Base-by-base conservation (phyloP, 2,797 vertebrate genomes). In the Myotis planiceps region DNA sequence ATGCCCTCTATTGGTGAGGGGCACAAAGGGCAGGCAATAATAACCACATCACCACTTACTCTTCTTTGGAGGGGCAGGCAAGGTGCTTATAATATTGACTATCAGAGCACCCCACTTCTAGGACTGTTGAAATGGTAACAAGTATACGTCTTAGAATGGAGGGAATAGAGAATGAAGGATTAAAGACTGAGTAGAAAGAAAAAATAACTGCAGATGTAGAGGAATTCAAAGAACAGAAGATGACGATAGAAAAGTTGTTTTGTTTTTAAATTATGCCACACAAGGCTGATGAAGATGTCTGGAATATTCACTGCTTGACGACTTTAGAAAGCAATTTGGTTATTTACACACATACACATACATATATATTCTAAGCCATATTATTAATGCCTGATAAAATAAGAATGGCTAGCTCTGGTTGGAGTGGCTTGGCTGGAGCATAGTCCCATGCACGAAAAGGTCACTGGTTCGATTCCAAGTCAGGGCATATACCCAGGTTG, bases 181-280 rank as follows among this genome's bases (percentile, higher is more conserved):
- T 65, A 87, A 93, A 82, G 69, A 34, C 75, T 32, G 45, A 42
- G 18, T 37, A 68, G 21, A 42, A 79, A 78, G 29, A 94, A 96
- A 93, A 80, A 74, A 42, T 45, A 65, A 63, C 29, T 60, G 18
- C 27, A 71, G 60, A 60, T 39, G 13, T 34, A 42, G 8, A 84
- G 34, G 37, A 78, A 27, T 25, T 27, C 2, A 71, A 85, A 85
- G 81, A 69, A 12, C 32, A 82, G 91, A 87, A 53, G 6, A 42
- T 21, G 32, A 60, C 7, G 58, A 78, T 0, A 78, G 42, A 37
- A 51, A 83, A 34, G 32, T 68, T 53, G 18, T 39, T 75, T 75
- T 89, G 39, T 58, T 75, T 80, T 75, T 75, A 18, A 68, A 82
- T 58, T 86, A 53, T 6, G 4, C 47, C 34, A 90, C 14, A 4